These are phyloP conservation scores for Phortica okadai DNA, from an alignment of 2,888 invertebrate species.

Conservation along the genomic window DNA sequence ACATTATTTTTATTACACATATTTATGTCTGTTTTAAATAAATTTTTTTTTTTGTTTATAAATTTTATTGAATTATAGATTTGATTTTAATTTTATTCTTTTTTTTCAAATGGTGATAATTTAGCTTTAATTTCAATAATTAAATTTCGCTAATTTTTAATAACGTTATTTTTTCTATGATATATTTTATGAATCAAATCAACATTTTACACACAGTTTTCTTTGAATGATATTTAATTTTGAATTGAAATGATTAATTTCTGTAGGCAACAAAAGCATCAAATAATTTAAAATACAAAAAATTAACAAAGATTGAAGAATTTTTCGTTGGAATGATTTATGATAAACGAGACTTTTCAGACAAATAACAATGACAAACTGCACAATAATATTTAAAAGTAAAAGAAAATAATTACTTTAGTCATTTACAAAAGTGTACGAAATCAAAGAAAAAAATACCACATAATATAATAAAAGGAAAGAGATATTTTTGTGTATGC, in stretches of 20 bases:
- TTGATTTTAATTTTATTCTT: constrained; percentile 44
- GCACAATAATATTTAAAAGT: not conserved
- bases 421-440: too few relatives aligned
- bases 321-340: constrained; percentile 7
- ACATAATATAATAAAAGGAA: not conserved
- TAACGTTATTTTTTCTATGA: constrained; percentile 60
- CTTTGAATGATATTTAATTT: constrained; percentile 5
- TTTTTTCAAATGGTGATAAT: constrained; percentile 16
- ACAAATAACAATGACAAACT: not conserved
- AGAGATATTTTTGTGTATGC: too few relatives aligned
- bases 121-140: constrained; percentile 52
- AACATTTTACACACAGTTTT: constrained; percentile 59
- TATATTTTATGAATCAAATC: constrained; percentile 67
- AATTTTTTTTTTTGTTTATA: constrained; percentile 5
- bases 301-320: not conserved
- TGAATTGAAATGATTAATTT: not conserved
- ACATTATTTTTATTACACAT: constrained; percentile 33
- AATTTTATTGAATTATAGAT: constrained; percentile 33
- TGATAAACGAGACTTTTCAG: not conserved
- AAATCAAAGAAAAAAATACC: not conserved
- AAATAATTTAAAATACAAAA: constrained; percentile 1
- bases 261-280: not conserved
- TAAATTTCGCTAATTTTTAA: constrained; percentile 37
- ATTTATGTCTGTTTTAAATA: constrained; percentile 15
- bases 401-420: not conserved